Base-by-base conservation (phyloP, 2,888 invertebrate species). In the Ischnura elegans region DNA sequence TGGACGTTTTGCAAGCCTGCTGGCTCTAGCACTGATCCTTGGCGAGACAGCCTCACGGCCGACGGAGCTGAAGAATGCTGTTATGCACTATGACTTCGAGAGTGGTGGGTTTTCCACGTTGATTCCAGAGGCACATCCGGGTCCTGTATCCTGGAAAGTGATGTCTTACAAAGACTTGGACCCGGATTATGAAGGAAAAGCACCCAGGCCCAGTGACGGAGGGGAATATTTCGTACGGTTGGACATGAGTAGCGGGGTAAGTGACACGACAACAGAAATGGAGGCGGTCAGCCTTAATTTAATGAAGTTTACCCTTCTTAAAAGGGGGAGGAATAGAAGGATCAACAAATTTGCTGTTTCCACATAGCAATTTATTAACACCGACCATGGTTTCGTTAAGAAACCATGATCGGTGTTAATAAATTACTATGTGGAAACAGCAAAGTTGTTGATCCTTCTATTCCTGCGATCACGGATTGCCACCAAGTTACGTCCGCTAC, bases 161-260 rank as follows among this genome's bases (percentile, higher is more conserved):
- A 13, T 10, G 55, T 5, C 4, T 0, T 90, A 90, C 90, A 47
- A 66, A 4, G 61, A 61, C n/a, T 36, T 90, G 43, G 90, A 61
- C 29, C 25, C 43, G 45, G 90, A 90, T 43, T 10, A 66, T 6
- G 61, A n/a, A 10, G 90, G 55, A n/a, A 61, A 36, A 19, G 90
- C 45, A 16, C 90, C 90, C 42, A 90, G 90, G 21, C 90, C 90
- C 0, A 43, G 42, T 45, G 43, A 43, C 2, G 90, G 90, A n/a
- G 90, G 51, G 0, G n/a, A 66, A 5, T 25, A n/a, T 21, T 25
- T 90, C 43, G 66, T 42, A 0, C 55, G 16, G 66, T 90, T 90
- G 61, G 66, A 90, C 45, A 13, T 90, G 19, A 61, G 61, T 36
- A 29, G 76, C 13, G 76, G 76, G 76, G 76, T 76, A 6, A 76